A percentile compares a stretch with the other conserved stretches of the same genome.
These are phyloP conservation scores for Celastrina argiolus DNA, from an alignment of 2,888 invertebrate species.

Conservation along the genomic window DNA sequence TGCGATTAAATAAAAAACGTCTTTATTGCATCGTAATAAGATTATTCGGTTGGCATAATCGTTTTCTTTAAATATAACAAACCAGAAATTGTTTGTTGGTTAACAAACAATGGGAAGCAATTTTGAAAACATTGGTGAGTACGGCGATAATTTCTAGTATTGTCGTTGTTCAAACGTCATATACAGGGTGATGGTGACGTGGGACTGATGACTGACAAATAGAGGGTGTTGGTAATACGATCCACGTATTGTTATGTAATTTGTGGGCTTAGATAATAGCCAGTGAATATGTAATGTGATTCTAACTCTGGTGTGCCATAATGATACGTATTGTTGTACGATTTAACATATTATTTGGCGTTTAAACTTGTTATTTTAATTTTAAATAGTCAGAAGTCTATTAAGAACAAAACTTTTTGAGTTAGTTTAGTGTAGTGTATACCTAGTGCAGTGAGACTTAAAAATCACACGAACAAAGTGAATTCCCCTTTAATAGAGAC, in stretches of 20 bases:
- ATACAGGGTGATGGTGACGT: constrained; percentile 41
- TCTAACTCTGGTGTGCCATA: neutral
- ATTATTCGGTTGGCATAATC: neutral
- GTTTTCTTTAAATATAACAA: constrained; percentile 35
- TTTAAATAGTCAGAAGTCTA: too few relatives aligned
- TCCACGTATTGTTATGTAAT: constrained; percentile 26
- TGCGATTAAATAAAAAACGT: constrained; percentile 19
- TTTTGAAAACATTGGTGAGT: constrained; percentile 36
- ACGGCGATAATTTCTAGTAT: constrained; percentile 51
- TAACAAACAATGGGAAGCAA: constrained; percentile 45
- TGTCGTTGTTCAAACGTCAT: constrained; percentile 49
- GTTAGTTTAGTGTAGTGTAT: too few relatives aligned
- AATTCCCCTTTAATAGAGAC: too few relatives aligned
- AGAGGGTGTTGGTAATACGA: constrained; percentile 27
- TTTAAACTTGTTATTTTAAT: neutral
- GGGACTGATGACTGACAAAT: constrained; percentile 31
- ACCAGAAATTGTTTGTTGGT: constrained; percentile 41
- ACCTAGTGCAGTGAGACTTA: too few relatives aligned
- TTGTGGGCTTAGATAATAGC: constrained; percentile 28
- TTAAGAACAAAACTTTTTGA: too few relatives aligned
- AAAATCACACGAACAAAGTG: too few relatives aligned
- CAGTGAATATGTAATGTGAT: constrained; percentile 25
- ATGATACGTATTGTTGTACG: neutral
- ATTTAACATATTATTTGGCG: too few relatives aligned
- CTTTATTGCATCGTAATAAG: constrained; percentile 30